phyloP scores from a whole-genome alignment of 2,797 vertebrate species.

The Urocyon cinereoargenteus region DNA sequence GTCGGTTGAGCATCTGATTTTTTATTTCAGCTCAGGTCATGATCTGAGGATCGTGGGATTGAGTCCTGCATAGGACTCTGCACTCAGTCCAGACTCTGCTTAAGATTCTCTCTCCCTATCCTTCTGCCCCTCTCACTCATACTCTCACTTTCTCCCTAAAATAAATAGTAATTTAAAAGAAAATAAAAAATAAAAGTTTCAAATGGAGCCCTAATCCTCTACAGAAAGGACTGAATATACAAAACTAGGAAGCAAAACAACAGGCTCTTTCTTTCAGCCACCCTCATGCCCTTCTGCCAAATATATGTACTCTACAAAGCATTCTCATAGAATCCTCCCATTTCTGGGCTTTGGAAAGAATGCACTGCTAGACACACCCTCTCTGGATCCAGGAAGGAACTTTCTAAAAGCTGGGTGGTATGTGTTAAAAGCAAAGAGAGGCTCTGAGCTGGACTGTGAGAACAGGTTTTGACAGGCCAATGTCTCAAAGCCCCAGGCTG shows the following conservation, averaged over 20 bases:
- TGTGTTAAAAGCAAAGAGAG: neutral
- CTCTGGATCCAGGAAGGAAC: neutral
- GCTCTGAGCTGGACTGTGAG: neutral
- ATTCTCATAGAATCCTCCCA: neutral
- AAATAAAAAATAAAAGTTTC: neutral
- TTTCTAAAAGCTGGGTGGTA: constrained; percentile 18
- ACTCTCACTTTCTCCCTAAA: neutral
- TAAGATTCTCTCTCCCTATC: neutral
- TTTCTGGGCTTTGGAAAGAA: neutral
- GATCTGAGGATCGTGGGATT: neutral
- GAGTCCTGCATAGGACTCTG: neutral
- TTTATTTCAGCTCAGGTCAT: neutral
- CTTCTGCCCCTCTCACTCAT: neutral
- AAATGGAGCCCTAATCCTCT: neutral
- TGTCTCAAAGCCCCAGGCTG: neutral
- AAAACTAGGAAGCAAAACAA: neutral
- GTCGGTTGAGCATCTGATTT: neutral
- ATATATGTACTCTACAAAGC: neutral
- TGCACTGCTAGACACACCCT: neutral
- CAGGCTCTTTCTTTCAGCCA: neutral
- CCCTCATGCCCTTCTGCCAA: too few species aligned
- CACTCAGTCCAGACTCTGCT: neutral
- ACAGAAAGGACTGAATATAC: neutral
- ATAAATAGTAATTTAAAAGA: neutral
- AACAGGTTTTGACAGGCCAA: neutral